Evolutionary conservation across 2,888 invertebrate genomes (phyloP).

Genomic region (Diadromus collaris): DNA sequence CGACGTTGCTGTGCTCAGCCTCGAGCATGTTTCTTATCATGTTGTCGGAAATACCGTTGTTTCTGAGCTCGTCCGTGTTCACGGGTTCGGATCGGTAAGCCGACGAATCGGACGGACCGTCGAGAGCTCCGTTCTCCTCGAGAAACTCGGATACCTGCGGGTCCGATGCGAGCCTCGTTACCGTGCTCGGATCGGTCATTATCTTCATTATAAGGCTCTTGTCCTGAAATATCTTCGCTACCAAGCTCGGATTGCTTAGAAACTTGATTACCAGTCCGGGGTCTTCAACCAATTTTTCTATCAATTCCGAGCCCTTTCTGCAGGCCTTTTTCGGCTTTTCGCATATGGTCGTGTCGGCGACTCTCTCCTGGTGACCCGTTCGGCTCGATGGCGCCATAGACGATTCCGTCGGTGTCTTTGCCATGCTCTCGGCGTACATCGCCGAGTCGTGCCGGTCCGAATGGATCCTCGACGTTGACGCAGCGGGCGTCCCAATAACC

Average conservation of each 20-base stretch:
- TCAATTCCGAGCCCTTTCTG: slow-evolving; percentile 60
- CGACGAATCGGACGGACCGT: slow-evolving; percentile 51
- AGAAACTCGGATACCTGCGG: slow-evolving; percentile 72
- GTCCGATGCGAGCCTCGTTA: slow-evolving; percentile 71
- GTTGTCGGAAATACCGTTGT: slow-evolving; percentile 65
- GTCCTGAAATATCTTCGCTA: slow-evolving; percentile 71
- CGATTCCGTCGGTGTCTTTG: neutral
- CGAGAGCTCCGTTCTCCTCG: slow-evolving; percentile 59
- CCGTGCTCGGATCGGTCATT: slow-evolving; percentile 70
- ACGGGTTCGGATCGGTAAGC: slow-evolving; percentile 22
- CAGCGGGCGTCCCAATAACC: neutral
- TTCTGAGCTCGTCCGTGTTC: slow-evolving; percentile 37
- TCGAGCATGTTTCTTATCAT: slow-evolving; percentile 68
- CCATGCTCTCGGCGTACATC: neutral
- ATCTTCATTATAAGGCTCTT: slow-evolving; percentile 72
- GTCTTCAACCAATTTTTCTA: slow-evolving; percentile 67
- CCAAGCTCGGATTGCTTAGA: slow-evolving; percentile 61
- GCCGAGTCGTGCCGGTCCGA: neutral
- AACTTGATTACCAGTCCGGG: slow-evolving; percentile 62
- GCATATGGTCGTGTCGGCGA: slow-evolving; percentile 47
- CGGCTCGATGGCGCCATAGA: neutral
- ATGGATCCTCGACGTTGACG: slow-evolving; percentile 35
- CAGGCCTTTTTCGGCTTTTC: slow-evolving; percentile 66
- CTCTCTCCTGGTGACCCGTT: slow-evolving; percentile 1
- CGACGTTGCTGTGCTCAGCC: slow-evolving; percentile 65